Percentiles rank a stretch among this genome's conserved stretches.
Conservation (phyloP, 2,113 vertebrate genomes). For the Scalopus aquaticus region DNA sequence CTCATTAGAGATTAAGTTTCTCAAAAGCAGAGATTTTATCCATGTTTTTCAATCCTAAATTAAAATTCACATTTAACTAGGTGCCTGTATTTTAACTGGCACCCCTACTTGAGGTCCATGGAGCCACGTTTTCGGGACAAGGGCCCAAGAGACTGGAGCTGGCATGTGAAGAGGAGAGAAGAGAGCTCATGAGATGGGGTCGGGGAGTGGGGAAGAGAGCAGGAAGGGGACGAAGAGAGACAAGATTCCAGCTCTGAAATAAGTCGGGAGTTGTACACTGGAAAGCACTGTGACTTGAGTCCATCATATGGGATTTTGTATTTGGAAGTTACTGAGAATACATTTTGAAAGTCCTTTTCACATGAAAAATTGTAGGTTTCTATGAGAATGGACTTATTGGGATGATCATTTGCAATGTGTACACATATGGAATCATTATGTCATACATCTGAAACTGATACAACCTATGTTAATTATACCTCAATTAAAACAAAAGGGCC, state of each 20-base stretch:
- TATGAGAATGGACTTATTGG: no score
- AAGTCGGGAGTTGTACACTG: no score
- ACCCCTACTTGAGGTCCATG: background rate
- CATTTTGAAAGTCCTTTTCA: background rate
- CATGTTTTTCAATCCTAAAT: background rate
- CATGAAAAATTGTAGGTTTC: background rate
- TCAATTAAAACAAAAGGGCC: background rate
- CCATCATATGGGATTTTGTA: no score
- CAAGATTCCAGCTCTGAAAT: no score
- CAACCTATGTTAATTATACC: background rate
- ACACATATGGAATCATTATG: background rate
- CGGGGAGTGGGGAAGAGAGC: no score
- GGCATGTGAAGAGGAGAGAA: background rate
- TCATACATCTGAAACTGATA: no score
- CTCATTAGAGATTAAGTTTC: background rate
- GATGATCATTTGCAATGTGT: background rate
- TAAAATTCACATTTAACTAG: background rate
- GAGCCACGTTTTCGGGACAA: background rate
- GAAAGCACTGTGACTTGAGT: no score
- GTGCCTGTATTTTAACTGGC: background rate
- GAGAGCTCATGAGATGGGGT: background rate
- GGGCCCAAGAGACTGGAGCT: background rate
- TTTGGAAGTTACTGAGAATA: background rate
- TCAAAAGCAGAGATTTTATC: background rate
- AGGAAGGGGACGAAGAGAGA: background rate